phyloP scores from a whole-genome alignment of 2,113 vertebrate species.

The Noctilio leporinus region DNA sequence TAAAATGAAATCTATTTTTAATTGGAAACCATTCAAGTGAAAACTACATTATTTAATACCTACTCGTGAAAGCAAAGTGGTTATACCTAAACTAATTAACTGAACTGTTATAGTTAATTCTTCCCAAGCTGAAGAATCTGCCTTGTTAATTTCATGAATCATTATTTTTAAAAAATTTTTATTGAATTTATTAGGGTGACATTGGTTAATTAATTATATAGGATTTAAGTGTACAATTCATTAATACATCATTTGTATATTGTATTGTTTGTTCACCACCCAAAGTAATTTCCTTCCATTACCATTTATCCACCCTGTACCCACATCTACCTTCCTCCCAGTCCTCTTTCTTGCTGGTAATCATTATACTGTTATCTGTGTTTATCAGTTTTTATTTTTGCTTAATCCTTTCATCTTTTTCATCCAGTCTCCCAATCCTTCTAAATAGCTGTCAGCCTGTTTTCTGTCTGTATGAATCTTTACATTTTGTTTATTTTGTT shows the following conservation, averaged over 20 bases:
- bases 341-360: not conserved
- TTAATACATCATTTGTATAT: not conserved
- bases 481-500: not conserved
- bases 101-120: constrained; percentile 60
- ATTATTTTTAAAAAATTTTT: not conserved
- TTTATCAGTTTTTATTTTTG: not conserved
- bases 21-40: constrained; percentile 57
- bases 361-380: not conserved
- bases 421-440: not conserved
- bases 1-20: not conserved
- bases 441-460: not conserved
- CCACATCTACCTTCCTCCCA: not conserved
- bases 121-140: constrained; percentile 52
- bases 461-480: not conserved
- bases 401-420: not conserved
- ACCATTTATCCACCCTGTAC: not conserved
- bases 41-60: constrained; percentile 69
- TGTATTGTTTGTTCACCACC: not conserved
- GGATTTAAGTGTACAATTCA: not conserved
- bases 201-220: not conserved
- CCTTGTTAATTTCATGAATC: constrained; percentile 67
- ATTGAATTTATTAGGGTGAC: not conserved
- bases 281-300: not conserved
- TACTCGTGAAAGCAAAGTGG: constrained; percentile 49
- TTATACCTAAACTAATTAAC: constrained; percentile 69